Evolutionary conservation across 1,140 invertebrate species (phyloP).

Genomic region (Parasteatoda tepidariorum): DNA sequence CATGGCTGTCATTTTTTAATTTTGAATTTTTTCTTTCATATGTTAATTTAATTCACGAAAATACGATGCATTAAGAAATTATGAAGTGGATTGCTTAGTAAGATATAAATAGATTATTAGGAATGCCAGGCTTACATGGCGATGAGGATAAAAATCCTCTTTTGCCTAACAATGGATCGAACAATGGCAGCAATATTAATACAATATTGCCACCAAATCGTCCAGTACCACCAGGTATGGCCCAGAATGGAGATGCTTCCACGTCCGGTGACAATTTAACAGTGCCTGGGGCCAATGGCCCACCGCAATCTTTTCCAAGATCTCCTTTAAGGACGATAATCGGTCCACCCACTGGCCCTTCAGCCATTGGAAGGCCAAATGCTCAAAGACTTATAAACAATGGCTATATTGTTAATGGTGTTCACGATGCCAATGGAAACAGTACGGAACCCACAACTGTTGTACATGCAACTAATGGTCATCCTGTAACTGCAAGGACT

Average conservation of each 20-base stretch:
- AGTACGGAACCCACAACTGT: conserved; percentile 25
- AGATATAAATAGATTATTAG: neutral
- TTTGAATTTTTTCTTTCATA: too few relatives aligned
- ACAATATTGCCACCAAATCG: conserved; percentile 10
- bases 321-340: conserved; percentile 51
- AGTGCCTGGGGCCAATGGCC: conserved; percentile 1
- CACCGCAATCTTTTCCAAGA: neutral
- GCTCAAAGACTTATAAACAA: conserved; percentile 40
- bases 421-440: conserved; percentile 31
- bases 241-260: neutral
- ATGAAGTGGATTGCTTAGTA: neutral
- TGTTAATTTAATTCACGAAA: neutral
- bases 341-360: conserved; percentile 17
- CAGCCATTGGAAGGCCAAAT: conserved; percentile 26
- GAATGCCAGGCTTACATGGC: conserved; percentile 29
- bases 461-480: neutral
- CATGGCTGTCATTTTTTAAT: neutral
- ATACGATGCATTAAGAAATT: neutral
- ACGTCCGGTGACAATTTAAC: conserved; percentile 1
- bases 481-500: neutral
- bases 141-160: conserved; percentile 40
- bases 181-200: neutral
- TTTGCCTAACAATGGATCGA: neutral
- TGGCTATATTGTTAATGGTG: conserved; percentile 23
- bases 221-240: conserved; percentile 38